A percentile compares a stretch with the other conserved stretches of the same genome.
Conservation (phyloP, 2,888 invertebrate species). For the Agonopterix subpropinquella region DNA sequence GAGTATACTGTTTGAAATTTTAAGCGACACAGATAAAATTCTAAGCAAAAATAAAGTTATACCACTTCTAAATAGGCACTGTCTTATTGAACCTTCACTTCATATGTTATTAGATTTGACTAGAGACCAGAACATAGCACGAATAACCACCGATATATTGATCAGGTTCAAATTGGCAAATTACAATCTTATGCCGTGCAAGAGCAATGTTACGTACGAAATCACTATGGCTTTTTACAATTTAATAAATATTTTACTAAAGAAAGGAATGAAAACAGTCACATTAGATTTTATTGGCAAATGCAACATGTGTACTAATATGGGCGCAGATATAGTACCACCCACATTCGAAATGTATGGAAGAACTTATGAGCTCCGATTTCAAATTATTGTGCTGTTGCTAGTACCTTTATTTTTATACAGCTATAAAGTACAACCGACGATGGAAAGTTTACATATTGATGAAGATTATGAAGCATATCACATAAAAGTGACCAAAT, state of each 20-base stretch:
- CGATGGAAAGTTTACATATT: not conserved
- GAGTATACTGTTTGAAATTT: constrained; percentile 16
- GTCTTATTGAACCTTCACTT: not conserved
- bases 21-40: constrained; percentile 18
- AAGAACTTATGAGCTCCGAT: constrained; percentile 21
- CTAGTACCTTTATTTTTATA: constrained; percentile 22
- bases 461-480: constrained; percentile 16
- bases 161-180: not conserved
- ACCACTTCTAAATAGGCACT: constrained; percentile 10
- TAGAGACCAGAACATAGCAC: not conserved
- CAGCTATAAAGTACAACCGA: constrained; percentile 1
- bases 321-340: constrained; percentile 21
- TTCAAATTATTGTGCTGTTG: constrained; percentile 26
- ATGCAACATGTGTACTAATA: constrained; percentile 18
- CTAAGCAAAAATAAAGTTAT: constrained; percentile 20
- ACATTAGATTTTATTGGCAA: constrained; percentile 24
- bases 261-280: constrained; percentile 19
- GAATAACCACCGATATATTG: no score
- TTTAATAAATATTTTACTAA: constrained; percentile 13
- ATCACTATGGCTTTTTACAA: constrained; percentile 21
- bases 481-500: constrained; percentile 15
- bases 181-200: not conserved
- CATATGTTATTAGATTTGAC: not conserved
- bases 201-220: constrained; percentile 23
- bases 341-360: constrained; percentile 29